Percentiles rank a stretch among this genome's conserved stretches.
These are phyloP conservation scores for Smittia aterrima DNA, from an alignment of 2,888 invertebrate species.

Conservation along the genomic window DNA sequence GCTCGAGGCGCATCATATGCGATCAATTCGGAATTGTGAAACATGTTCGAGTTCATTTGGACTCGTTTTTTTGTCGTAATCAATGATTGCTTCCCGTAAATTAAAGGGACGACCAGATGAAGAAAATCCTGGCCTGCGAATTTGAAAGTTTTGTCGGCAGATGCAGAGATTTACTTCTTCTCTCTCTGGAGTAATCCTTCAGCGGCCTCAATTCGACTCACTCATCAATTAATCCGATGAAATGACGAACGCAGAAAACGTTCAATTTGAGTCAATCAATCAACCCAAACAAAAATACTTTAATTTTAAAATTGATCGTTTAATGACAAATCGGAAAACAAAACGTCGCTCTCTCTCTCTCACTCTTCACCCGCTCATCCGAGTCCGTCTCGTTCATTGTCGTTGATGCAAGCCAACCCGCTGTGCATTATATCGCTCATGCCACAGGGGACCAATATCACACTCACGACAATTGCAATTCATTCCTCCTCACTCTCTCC, in stretches of 20 bases:
- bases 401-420: constrained; percentile 11
- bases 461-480: constrained; percentile 39
- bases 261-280: constrained; percentile 32
- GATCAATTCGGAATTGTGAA: constrained; percentile 20
- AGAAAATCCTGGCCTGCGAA: too few relatives aligned
- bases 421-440: constrained; percentile 38
- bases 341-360: too few relatives aligned
- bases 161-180: background rate
- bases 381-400: background rate
- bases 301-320: constrained; percentile 26
- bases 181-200: background rate
- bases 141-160: background rate
- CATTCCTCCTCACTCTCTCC: constrained; percentile 31
- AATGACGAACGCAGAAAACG: background rate
- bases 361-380: constrained; percentile 18
- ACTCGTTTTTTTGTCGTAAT: background rate
- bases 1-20: constrained; percentile 18
- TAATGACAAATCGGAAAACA: constrained; percentile 26
- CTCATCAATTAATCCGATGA: constrained; percentile 30
- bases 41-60: constrained; percentile 2
- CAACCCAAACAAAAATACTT: background rate
- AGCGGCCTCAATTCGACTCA: constrained; percentile 23
- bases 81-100: background rate
- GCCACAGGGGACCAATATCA: constrained; percentile 41
- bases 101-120: too few relatives aligned